Conservation (phyloP, 1,140 invertebrate species). For the Phenacoccus solenopsis region DNA sequence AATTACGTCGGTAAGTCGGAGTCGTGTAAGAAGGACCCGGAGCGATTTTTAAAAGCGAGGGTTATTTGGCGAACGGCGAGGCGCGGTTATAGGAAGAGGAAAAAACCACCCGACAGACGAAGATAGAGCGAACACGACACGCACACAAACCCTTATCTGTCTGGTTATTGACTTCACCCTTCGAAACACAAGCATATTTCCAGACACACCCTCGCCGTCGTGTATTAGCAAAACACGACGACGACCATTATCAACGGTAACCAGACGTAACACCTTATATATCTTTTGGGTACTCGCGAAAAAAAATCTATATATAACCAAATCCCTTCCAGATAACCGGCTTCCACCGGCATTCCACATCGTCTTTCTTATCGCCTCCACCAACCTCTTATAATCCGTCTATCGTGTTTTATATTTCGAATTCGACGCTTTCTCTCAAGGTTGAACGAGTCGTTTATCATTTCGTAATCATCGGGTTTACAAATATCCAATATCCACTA, state of each 20-base stretch:
- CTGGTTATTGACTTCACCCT: slow-evolving; percentile 17
- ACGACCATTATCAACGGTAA: slow-evolving; percentile 9
- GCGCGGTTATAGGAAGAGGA: background rate
- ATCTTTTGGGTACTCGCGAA: background rate
- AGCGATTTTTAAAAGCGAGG: background rate
- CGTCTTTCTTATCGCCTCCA: background rate
- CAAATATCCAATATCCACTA: slow-evolving; percentile 7
- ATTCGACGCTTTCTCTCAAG: slow-evolving; percentile 7
- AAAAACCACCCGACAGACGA: background rate
- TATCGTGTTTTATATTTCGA: background rate
- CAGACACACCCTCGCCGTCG: slow-evolving; percentile 8
- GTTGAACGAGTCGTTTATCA: slow-evolving; percentile 11
- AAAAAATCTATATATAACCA: background rate
- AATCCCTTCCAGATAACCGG: background rate
- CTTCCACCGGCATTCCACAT: background rate
- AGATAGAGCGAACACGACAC: background rate
- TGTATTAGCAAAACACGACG: slow-evolving; percentile 7
- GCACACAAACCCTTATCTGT: slow-evolving; percentile 14
- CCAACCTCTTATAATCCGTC: background rate
- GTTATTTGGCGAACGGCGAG: background rate
- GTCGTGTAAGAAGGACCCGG: background rate
- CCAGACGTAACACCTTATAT: slow-evolving; percentile 13
- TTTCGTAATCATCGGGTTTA: slow-evolving; percentile 6
- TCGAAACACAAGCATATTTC: slow-evolving; percentile 15
- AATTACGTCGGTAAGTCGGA: background rate